phyloP scores from a whole-genome alignment of 1,140 invertebrate species.

The Drosophila ercepeae region DNA sequence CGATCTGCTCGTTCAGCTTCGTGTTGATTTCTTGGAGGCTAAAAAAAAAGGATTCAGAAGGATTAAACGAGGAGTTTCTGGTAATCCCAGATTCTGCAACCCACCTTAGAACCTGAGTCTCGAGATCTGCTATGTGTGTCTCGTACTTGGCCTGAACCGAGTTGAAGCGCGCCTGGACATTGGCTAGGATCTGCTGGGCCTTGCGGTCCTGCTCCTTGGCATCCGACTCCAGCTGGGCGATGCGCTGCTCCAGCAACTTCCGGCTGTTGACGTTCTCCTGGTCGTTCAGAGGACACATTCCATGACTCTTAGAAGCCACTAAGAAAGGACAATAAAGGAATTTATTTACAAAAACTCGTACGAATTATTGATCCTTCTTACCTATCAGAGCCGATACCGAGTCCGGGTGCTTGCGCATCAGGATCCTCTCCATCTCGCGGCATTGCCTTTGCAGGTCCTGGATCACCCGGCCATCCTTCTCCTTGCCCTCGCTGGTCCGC shows the following conservation, averaged over 20 bases:
- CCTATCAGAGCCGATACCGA: slow-evolving; percentile 90
- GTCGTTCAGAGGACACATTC: slow-evolving; percentile 85
- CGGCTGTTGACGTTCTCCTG: slow-evolving; percentile 85
- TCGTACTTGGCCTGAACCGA: slow-evolving; percentile 91
- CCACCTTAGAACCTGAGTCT: slow-evolving; percentile 86
- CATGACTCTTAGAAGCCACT: slow-evolving; percentile 76
- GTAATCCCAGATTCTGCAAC: no score
- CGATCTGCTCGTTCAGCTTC: slow-evolving; percentile 85
- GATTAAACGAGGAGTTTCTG: no score
- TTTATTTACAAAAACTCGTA: no score
- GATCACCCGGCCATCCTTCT: slow-evolving; percentile 88
- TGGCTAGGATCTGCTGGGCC: slow-evolving; percentile 88
- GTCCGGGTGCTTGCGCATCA: slow-evolving; percentile 91
- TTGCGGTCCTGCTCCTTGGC: slow-evolving; percentile 88
- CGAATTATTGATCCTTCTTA: no score
- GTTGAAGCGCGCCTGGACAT: slow-evolving; percentile 89
- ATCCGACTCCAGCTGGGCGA: slow-evolving; percentile 88
- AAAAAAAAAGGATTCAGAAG: no score
- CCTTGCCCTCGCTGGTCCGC: slow-evolving; percentile 87
- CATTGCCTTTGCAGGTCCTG: slow-evolving; percentile 91
- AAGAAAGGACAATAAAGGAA: not conserved
- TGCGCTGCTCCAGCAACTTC: slow-evolving; percentile 89
- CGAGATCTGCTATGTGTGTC: slow-evolving; percentile 89
- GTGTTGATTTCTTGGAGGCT: slow-evolving; percentile 86
- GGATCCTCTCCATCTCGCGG: slow-evolving; percentile 91